A percentile compares a stretch with the other conserved stretches of the same genome.
These are phyloP conservation scores for Cryptosula pallasiana DNA, from an alignment of 2,888 invertebrate genomes.

Conservation along the genomic window DNA sequence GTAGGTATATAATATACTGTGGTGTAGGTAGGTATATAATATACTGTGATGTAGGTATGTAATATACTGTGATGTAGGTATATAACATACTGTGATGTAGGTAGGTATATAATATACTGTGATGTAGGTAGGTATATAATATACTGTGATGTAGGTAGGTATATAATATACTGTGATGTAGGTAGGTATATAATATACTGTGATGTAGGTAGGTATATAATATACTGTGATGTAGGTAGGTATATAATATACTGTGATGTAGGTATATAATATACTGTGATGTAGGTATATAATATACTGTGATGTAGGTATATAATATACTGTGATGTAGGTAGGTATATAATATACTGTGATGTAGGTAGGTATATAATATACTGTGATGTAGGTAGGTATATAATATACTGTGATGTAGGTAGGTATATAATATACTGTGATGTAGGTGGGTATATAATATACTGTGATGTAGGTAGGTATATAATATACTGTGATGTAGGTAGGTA, in stretches of 20 bases:
- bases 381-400: not conserved
- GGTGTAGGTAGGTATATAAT: too few species aligned
- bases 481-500: not conserved
- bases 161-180: not conserved
- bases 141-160: too few species aligned
- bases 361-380: not conserved
- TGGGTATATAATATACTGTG: too few species aligned
- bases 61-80: too few species aligned
- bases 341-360: too few species aligned
- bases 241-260: too few species aligned
- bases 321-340: not conserved
- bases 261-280: not conserved
- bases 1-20: not conserved
- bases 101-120: not conserved
- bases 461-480: too few species aligned
- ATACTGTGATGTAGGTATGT: not conserved
- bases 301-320: not conserved
- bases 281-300: not conserved
- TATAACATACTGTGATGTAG: not conserved
- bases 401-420: too few species aligned
- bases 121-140: not conserved
- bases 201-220: too few species aligned
- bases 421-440: not conserved
- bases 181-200: not conserved
- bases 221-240: not conserved